phyloP scores from a whole-genome alignment of 2,797 vertebrate species.

The Amblyopsis hoosieri region DNA sequence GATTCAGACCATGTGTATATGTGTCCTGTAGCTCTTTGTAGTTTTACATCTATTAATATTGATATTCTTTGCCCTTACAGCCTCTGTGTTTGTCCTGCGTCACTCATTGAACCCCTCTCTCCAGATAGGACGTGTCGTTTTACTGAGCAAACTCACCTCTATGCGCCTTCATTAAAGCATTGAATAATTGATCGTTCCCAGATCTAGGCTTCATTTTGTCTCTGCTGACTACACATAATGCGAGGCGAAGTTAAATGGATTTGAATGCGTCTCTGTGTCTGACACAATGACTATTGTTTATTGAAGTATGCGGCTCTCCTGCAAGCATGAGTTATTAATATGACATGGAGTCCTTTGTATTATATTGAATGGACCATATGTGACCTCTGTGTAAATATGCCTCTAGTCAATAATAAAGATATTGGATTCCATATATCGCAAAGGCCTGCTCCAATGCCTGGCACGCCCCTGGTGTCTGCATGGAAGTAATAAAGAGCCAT shows the following conservation, averaged over 20 bases:
- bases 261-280: slow-evolving; percentile 42
- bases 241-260: slow-evolving; percentile 54
- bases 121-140: slow-evolving; percentile 35
- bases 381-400: slow-evolving; percentile 51
- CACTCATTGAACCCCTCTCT: slow-evolving; percentile 48
- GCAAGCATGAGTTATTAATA: slow-evolving; percentile 49
- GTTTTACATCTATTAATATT: slow-evolving; percentile 65
- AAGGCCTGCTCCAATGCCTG: not conserved
- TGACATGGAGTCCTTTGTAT: slow-evolving; percentile 42
- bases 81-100: slow-evolving; percentile 51
- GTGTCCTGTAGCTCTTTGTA: slow-evolving; percentile 31
- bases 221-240: slow-evolving; percentile 53
- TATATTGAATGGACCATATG: slow-evolving; percentile 41
- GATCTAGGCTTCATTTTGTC: slow-evolving; percentile 28
- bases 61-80: slow-evolving; percentile 61
- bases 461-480: not conserved
- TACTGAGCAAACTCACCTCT: slow-evolving; percentile 50
- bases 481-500: too few relatives aligned
- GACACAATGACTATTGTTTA: slow-evolving; percentile 45
- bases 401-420: slow-evolving; percentile 23
- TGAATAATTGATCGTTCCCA: slow-evolving; percentile 65
- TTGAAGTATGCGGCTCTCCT: slow-evolving; percentile 30
- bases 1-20: slow-evolving; percentile 26
- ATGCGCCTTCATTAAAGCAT: slow-evolving; percentile 57
- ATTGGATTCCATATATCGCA: slow-evolving; percentile 44